Base-by-base conservation (phyloP, 2,888 invertebrate genomes). In the Pteria penguin region DNA sequence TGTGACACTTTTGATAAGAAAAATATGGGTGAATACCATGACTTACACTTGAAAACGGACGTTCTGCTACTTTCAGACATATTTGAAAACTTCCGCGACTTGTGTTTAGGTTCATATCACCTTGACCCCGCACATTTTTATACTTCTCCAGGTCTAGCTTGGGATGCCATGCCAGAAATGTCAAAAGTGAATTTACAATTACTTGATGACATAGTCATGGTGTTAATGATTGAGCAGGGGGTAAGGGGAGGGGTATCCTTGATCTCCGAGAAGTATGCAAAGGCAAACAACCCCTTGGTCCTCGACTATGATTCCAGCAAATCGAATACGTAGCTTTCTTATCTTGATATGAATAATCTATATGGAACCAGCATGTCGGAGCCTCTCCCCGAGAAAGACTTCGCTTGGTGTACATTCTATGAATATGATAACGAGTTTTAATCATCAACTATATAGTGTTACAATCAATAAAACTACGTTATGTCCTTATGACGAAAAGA, bases 1-100 rank as follows among this genome's bases (percentile, higher is more conserved):
- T 88, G 75, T 65, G 11, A 58, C 31, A 36, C 8, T 24, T 65
- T 60, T 32, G 26, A 57, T 1, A 66, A 60, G 8, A 5, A 29
- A 24, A 45, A 67, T 58, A 60, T 75, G 60, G 54, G 66, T 1
- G 52, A 71, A 45, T 71, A 71, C 61, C 75, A 75, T 22, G 75
- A 75, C 29, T 14, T 75, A 2, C 71, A 75, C 33, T 24, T 75
- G 31, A 60, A 65, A 32, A 33, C 65, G 0, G 70, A 75, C 80
- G 85, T 88, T 4, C 74, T 88, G n/a, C 76, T 88, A 24, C 78
- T 90, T 31, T 83, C 85, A 22, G 87, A 90, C 83, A 82, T 90
- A 31, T 90, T 91, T 83, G 88, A 90, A 74, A 84, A 80, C 33
- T 90, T 90, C 77, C 80, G 88, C 74, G 67, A 83, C 26, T 77